These are phyloP conservation scores for Chaetorhynchus papuensis DNA, from an alignment of 2,113 vertebrate species.

Conservation along the genomic window DNA sequence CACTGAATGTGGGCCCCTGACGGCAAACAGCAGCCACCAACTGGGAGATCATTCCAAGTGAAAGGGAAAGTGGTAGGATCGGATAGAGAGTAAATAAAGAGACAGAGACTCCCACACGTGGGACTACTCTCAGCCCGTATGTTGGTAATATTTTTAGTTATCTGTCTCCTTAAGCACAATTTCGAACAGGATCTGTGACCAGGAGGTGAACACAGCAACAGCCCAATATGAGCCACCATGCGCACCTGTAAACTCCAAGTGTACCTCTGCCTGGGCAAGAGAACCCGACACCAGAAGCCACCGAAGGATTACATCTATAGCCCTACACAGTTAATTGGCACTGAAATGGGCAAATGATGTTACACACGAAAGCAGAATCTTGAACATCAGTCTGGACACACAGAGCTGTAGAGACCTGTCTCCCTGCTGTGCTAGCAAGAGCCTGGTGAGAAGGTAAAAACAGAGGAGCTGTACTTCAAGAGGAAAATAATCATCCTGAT, in stretches of 20 bases:
- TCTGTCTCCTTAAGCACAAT: not conserved
- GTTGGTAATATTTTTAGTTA: not conserved
- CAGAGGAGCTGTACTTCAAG: not conserved
- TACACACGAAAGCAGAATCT: not conserved
- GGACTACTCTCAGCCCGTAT: not conserved
- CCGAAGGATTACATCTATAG: not conserved
- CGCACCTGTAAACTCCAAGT: not conserved
- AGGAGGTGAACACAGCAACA: not conserved
- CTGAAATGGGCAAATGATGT: not conserved
- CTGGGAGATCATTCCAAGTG: not conserved
- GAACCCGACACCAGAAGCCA: not conserved
- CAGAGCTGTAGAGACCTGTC: not conserved
- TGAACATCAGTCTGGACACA: not conserved
- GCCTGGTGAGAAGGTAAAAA: not conserved
- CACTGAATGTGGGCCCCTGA: fast-evolving
- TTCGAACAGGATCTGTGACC: not conserved
- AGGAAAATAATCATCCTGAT: not conserved
- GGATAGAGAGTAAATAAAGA: not conserved
- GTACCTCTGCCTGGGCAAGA: not conserved
- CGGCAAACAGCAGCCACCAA: not conserved
- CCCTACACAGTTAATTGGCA: not conserved
- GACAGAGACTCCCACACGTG: not conserved
- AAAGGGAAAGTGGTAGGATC: not conserved
- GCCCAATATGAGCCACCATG: not conserved
- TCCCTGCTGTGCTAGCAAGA: not conserved